These are phyloP conservation scores for Myathropa florea DNA, from an alignment of 2,888 invertebrate species.

Conservation along the genomic window DNA sequence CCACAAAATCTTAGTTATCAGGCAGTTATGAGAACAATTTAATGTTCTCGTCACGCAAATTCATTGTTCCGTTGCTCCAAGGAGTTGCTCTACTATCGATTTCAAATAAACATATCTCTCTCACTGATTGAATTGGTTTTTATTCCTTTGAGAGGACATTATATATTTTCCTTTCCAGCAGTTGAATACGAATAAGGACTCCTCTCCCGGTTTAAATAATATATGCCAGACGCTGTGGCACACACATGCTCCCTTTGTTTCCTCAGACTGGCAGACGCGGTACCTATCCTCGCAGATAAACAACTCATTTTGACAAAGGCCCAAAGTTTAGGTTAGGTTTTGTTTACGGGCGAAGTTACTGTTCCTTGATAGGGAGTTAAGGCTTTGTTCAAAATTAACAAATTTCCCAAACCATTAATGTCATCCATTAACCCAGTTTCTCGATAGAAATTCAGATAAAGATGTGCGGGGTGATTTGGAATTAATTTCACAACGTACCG, in stretches of 20 bases:
- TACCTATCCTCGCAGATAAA: neutral
- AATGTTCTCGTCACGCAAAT: constrained; percentile 28
- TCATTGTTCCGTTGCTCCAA: constrained; percentile 1
- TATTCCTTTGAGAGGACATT: neutral
- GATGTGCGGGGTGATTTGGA: neutral
- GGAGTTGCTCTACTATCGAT: constrained; percentile 36
- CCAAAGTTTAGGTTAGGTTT: neutral
- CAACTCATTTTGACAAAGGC: neutral
- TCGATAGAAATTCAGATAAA: neutral
- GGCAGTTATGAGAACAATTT: constrained; percentile 3
- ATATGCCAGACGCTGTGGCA: neutral
- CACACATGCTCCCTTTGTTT: neutral
- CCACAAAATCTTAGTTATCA: constrained; percentile 4
- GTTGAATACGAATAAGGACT: neutral
- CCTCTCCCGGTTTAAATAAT: constrained; percentile 9
- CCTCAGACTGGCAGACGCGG: neutral
- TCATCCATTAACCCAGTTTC: constrained; percentile 23
- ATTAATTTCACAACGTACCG: neutral
- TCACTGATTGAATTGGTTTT: constrained; percentile 40
- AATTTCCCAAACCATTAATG: constrained; percentile 20
- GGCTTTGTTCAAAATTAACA: constrained; percentile 6
- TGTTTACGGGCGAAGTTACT: neutral
- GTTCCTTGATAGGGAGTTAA: neutral
- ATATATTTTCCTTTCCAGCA: neutral
- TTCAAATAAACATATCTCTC: constrained; percentile 47